Evolutionary conservation across 2,113 vertebrate species (phyloP).

Genomic region (Narcine bancroftii): DNA sequence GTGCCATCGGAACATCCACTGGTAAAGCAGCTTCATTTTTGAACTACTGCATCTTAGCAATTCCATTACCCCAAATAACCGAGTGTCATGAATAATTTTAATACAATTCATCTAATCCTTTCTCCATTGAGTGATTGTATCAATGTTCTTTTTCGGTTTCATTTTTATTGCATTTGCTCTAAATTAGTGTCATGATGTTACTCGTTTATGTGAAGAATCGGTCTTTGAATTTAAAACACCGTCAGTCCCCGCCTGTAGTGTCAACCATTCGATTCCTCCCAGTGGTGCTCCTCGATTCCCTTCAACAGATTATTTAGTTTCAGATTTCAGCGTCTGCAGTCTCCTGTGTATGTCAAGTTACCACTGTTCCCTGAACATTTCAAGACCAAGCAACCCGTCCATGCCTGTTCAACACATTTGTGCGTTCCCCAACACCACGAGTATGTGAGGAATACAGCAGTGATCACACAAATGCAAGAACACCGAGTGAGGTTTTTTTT

Average conservation of each 20-base stretch:
- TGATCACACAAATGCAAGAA: not conserved
- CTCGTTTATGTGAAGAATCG: no score
- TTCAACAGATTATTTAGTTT: no score
- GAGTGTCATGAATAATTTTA: not conserved
- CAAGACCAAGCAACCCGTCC: not conserved
- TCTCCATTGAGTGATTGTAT: not conserved
- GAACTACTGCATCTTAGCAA: not conserved
- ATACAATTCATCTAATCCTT: not conserved
- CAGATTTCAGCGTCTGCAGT: no score
- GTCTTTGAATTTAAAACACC: not conserved
- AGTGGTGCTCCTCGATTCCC: no score
- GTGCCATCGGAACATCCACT: conserved; percentile 90
- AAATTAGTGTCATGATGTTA: no score
- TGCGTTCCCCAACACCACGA: not conserved
- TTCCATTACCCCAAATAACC: not conserved
- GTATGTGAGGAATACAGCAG: not conserved
- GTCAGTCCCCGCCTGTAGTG: no score
- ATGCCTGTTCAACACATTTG: not conserved
- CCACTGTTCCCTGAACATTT: not conserved
- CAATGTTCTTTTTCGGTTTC: not conserved
- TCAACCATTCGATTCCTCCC: no score
- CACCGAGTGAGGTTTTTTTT: not conserved
- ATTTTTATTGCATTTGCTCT: not conserved
- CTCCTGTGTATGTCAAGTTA: no score
- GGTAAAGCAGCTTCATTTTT: conserved; percentile 54